Evolutionary conservation across 2,797 vertebrate genomes (phyloP).

Genomic region (Esox lucius): DNA sequence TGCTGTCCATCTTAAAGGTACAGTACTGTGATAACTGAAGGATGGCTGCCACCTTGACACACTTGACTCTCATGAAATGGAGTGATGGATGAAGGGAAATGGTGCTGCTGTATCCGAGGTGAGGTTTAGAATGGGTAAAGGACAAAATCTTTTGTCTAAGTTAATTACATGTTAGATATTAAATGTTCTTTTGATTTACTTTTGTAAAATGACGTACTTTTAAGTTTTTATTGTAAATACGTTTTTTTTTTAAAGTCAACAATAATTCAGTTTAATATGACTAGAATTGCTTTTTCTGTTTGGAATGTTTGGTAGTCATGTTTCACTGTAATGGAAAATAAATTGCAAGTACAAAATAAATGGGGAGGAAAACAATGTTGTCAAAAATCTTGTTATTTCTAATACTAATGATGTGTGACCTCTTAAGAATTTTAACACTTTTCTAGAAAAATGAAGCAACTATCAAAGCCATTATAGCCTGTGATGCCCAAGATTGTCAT

Average conservation of each 20-base stretch:
- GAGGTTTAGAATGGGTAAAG: neutral
- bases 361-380: no score
- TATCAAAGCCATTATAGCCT: neutral
- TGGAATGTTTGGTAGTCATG: slow-evolving; percentile 6
- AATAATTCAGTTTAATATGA: neutral
- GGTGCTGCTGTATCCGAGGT: slow-evolving; percentile 4
- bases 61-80: neutral
- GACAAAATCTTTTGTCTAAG: neutral
- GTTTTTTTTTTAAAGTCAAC: neutral
- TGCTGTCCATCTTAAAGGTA: slow-evolving; percentile 99
- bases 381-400: neutral
- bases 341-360: neutral
- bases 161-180: neutral
- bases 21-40: slow-evolving; percentile 99
- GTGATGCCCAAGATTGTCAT: neutral
- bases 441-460: neutral
- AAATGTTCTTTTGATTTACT: neutral
- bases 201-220: neutral
- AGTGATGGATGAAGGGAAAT: slow-evolving; percentile 43
- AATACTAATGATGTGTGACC: neutral
- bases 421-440: neutral
- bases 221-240: no score
- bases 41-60: slow-evolving; percentile 99
- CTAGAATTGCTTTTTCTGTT: slow-evolving; percentile 2
- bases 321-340: slow-evolving; percentile 16